phyloP scores from a whole-genome alignment of 2,888 invertebrate species.

The Stenotaenia linearis region DNA sequence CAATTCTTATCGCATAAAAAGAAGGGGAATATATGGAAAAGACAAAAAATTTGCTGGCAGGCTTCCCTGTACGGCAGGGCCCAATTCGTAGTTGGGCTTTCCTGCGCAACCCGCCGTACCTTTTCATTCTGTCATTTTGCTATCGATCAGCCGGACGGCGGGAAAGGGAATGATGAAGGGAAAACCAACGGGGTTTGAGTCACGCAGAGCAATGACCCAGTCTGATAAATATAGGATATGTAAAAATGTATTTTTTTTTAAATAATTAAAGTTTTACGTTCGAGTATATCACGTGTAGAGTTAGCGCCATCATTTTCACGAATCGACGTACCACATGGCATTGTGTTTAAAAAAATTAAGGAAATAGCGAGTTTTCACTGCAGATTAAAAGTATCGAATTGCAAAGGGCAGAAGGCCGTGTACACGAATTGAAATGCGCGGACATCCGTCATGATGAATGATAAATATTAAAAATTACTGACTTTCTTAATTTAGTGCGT shows the following conservation, averaged over 20 bases:
- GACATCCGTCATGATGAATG: no score
- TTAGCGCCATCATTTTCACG: no score
- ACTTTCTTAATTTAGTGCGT: no score
- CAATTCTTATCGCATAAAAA: constrained; percentile 4
- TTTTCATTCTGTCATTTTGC: constrained; percentile 21
- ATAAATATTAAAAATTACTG: no score
- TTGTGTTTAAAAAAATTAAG: no score
- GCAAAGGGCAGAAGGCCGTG: no score
- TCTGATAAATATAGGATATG: not conserved
- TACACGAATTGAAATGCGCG: no score
- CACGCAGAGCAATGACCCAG: constrained; percentile 7
- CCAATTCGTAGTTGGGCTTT: constrained; percentile 10
- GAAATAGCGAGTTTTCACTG: no score
- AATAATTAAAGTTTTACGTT: not conserved
- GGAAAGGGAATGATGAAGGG: constrained; percentile 19
- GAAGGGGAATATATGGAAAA: not conserved
- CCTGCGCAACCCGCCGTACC: constrained; percentile 12
- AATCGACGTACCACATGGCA: no score
- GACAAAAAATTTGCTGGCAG: not conserved
- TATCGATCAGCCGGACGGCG: constrained; percentile 26
- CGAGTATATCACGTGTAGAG: no score
- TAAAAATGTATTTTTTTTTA: not conserved
- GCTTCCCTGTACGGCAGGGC: not conserved
- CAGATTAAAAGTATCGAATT: no score
- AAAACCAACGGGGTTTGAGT: constrained; percentile 8